Evolutionary conservation across 2,888 invertebrate species (phyloP).

Genomic region (Acleris literana): DNA sequence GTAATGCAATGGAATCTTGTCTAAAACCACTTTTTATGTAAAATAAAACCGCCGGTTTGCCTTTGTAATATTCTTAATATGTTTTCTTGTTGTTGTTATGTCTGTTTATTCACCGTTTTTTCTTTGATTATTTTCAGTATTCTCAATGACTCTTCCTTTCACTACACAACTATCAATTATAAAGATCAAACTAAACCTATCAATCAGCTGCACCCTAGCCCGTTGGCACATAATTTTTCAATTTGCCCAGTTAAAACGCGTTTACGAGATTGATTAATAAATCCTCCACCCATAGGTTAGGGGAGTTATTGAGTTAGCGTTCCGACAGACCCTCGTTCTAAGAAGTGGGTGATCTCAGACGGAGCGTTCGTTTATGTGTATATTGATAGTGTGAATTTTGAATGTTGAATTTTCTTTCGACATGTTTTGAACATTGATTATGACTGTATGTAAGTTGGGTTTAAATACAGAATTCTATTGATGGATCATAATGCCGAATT

Average conservation of each 20-base stretch:
- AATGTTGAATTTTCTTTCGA: neutral
- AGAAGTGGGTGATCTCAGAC: constrained; percentile 46
- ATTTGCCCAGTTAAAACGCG: constrained; percentile 74
- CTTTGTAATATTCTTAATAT: no score
- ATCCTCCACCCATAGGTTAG: constrained; percentile 62
- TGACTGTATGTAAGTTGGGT: no score
- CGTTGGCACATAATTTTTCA: constrained; percentile 76
- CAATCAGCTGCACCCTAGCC: constrained; percentile 46
- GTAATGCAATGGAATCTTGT: no score
- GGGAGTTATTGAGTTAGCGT: constrained; percentile 72
- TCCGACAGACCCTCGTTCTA: constrained; percentile 47
- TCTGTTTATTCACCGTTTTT: no score
- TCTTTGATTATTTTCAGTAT: no score
- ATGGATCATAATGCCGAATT: no score
- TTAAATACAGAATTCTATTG: no score
- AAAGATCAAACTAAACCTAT: constrained; percentile 36
- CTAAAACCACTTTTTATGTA: no score
- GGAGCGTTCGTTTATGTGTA: constrained; percentile 10
- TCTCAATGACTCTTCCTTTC: constrained; percentile 7
- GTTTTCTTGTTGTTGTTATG: no score
- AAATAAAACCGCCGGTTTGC: no score
- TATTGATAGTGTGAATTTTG: constrained; percentile 23
- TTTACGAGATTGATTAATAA: constrained; percentile 81
- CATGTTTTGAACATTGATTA: no score
- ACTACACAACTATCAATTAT: constrained; percentile 30